Percentiles rank a stretch among this genome's conserved stretches.
These are phyloP conservation scores for Napeogenes inachia DNA, from an alignment of 2,888 invertebrate species.

Conservation along the genomic window DNA sequence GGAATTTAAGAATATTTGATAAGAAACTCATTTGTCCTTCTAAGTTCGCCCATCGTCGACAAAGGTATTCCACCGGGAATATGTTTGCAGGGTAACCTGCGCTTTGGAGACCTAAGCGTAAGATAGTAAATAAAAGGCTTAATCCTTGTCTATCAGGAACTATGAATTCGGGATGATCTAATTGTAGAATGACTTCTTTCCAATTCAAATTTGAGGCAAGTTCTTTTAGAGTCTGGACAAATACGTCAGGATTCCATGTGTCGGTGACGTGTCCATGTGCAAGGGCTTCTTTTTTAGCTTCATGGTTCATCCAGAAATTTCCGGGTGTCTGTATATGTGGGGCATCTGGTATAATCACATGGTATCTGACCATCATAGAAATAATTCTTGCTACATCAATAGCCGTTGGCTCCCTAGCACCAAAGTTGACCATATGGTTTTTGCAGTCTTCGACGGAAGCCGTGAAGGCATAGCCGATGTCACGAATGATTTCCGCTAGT, in stretches of 20 bases:
- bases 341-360: conserved; percentile 80
- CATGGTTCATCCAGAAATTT: conserved; percentile 79
- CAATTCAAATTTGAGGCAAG: conserved; percentile 91
- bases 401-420: conserved; percentile 88
- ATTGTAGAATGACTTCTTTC: conserved; percentile 93
- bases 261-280: conserved; percentile 61
- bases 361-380: conserved; percentile 91
- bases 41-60: conserved; percentile 94
- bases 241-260: conserved; percentile 96
- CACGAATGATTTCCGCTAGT: conserved; percentile 91
- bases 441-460: conserved; percentile 91
- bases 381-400: conserved; percentile 90
- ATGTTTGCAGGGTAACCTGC: conserved; percentile 83
- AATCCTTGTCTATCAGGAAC: conserved; percentile 92
- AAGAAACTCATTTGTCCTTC: conserved; percentile 95
- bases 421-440: conserved; percentile 87
- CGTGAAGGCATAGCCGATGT: conserved; percentile 95
- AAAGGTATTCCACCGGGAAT: conserved; percentile 93
- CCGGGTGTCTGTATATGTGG: conserved; percentile 83
- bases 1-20: conserved; percentile 89
- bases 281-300: conserved; percentile 73
- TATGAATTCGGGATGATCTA: conserved; percentile 94
- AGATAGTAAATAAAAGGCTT: conserved; percentile 87
- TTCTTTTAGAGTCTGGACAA: conserved; percentile 94
- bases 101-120: conserved; percentile 88